phyloP scores from a whole-genome alignment of 2,797 vertebrate species.

The Borostomias antarcticus region DNA sequence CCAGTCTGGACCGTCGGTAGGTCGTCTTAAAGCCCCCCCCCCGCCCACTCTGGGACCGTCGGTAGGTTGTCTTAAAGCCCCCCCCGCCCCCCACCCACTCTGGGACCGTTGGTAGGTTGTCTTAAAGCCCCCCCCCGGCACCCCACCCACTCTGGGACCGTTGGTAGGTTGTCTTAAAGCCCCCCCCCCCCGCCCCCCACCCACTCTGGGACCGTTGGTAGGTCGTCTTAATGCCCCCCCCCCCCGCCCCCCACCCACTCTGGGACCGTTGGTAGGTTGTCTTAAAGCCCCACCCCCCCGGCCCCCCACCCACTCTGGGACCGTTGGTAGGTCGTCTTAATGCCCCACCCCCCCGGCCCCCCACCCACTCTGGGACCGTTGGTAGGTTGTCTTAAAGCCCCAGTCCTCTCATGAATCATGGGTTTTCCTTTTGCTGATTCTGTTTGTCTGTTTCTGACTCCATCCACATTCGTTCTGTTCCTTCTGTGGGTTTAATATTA shows the following conservation, averaged over 20 bases:
- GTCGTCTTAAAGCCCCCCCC: not conserved
- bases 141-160: no score
- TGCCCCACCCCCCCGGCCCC: conserved; percentile 35
- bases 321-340: conserved; percentile 30
- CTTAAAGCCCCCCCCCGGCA: conserved; percentile 33
- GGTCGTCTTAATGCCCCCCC: not conserved
- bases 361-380: conserved; percentile 12
- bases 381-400: conserved; percentile 41
- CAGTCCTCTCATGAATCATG: conserved; percentile 41
- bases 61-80: conserved; percentile 41
- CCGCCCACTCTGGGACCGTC: conserved; percentile 12
- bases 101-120: conserved; percentile 31
- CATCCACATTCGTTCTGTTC: not conserved
- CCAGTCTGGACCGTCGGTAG: not conserved
- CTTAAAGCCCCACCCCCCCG: not conserved
- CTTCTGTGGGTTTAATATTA: no score
- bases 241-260: not conserved
- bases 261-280: not conserved
- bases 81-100: conserved; percentile 5
- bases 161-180: no score
- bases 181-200: not conserved
- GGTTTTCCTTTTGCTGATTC: not conserved
- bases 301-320: not conserved
- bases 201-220: not conserved
- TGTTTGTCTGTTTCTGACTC: not conserved